Base-by-base conservation (phyloP, 1,140 invertebrate genomes). In the Drosophila yakuba region DNA sequence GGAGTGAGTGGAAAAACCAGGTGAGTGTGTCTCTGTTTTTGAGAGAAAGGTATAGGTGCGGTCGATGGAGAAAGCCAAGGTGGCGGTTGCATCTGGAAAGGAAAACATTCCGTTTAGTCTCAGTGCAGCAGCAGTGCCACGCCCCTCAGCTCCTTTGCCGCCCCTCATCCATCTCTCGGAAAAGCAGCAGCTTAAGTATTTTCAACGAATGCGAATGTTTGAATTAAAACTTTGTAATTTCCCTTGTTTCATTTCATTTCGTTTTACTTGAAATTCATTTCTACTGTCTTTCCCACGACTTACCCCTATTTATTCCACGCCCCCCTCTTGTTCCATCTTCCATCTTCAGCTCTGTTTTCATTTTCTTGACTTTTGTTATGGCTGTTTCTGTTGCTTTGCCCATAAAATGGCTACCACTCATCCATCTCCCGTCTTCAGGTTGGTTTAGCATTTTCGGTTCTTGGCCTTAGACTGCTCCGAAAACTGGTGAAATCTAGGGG, bases 141-240 rank as follows among this genome's bases (percentile, higher is more conserved):
- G 17, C 52, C 45, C 56, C 32, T 2, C 56, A 10, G 20, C 5
- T 12, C 8, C 25, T 8, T 8, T 28, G 3, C 25, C 35, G 10
- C 57, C 36, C 32, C 32, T 36, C 43, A 45, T 28, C 36, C 55
- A 48, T 41, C 63, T 45, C 57, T 43, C 62, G 52, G 38, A 81
- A 75, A 78, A 78, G 82, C 83, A 76, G 71, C 71, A 86, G 83
- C 79, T 86, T 86, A 88, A 86, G 83, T 88, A 86, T 86, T 86
- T 86, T 60, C 83, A 88, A 66, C 83, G 84, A 88, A 89, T 84
- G 83, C 80, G 83, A 88, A 80, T 88, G 77, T 84, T 88, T 89
- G 84, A 89, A 89, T 89, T 89, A 89, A 89, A 89, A 89, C 84
- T 89, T 89, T 89, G 84, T 89, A 89, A 89, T 89, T 89, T 89